Conservation (phyloP, 1,140 invertebrate genomes). For the Rhagoletis pomonella region DNA sequence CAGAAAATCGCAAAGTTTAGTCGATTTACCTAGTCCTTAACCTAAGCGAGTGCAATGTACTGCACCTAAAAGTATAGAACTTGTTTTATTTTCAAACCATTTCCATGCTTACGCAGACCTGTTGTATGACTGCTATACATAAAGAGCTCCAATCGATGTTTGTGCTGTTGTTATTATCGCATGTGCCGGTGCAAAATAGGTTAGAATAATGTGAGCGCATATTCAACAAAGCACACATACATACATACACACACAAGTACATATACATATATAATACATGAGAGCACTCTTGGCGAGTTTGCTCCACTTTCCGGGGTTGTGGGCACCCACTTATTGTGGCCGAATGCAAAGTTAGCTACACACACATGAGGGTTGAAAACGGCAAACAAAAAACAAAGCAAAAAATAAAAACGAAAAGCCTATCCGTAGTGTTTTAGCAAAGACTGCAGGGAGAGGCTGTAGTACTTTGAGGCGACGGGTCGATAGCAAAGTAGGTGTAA, state of each 20-base stretch:
- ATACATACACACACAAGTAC: not conserved
- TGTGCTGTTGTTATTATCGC: not conserved
- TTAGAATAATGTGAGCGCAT: not conserved
- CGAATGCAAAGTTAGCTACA: not conserved
- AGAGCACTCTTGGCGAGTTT: not conserved
- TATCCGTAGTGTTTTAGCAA: too few relatives aligned
- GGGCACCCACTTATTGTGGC: not conserved
- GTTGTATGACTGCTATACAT: conserved; percentile 11
- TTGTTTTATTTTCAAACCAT: not conserved
- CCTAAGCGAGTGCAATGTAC: not conserved
- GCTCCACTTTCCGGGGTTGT: not conserved
- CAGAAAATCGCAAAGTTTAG: too few relatives aligned
- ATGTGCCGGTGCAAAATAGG: not conserved
- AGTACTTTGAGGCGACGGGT: not conserved
- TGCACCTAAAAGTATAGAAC: conserved; percentile 19
- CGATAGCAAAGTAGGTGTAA: not conserved
- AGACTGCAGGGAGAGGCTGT: too few relatives aligned
- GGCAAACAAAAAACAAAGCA: not conserved
- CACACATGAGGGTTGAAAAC: conserved; percentile 6
- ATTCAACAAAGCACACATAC: not conserved
- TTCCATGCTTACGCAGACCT: not conserved
- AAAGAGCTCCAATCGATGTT: not conserved
- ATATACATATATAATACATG: not conserved
- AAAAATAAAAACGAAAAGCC: not conserved
- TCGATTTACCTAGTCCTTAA: not conserved